Percentiles rank a stretch among this genome's conserved stretches.
phyloP scores from a whole-genome alignment of 2,888 invertebrate species.

The Pelosia muscerda region DNA sequence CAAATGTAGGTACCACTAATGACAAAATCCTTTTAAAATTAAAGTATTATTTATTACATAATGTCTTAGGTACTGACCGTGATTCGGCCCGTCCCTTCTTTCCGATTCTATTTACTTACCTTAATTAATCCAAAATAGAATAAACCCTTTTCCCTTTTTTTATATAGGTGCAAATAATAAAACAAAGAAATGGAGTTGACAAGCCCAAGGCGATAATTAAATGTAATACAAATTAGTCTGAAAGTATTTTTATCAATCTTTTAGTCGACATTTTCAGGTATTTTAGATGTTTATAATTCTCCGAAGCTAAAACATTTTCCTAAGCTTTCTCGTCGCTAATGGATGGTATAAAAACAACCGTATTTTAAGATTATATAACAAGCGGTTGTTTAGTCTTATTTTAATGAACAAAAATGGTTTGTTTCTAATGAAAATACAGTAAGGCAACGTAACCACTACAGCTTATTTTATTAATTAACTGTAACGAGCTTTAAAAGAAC shows the following conservation, averaged over 20 bases:
- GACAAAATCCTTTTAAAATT: no score
- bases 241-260: constrained; percentile 61
- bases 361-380: constrained; percentile 58
- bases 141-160: no score
- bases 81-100: neutral
- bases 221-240: constrained; percentile 63
- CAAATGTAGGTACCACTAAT: no score
- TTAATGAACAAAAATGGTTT: constrained; percentile 59
- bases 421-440: constrained; percentile 41
- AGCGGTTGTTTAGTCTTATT: constrained; percentile 58
- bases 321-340: constrained; percentile 64
- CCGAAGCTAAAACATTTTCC: constrained; percentile 62
- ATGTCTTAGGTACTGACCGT: neutral
- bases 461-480: constrained; percentile 41
- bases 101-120: constrained; percentile 51
- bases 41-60: neutral
- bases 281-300: constrained; percentile 66
- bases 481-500: constrained; percentile 21
- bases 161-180: no score
- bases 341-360: constrained; percentile 65
- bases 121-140: constrained; percentile 59
- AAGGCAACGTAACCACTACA: constrained; percentile 27
- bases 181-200: constrained; percentile 67
- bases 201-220: constrained; percentile 72
- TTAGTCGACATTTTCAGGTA: constrained; percentile 53